A percentile compares a stretch with the other conserved stretches of the same genome.
Conservation (phyloP, 2,888 invertebrate genomes). For the Augiades crinisus region DNA sequence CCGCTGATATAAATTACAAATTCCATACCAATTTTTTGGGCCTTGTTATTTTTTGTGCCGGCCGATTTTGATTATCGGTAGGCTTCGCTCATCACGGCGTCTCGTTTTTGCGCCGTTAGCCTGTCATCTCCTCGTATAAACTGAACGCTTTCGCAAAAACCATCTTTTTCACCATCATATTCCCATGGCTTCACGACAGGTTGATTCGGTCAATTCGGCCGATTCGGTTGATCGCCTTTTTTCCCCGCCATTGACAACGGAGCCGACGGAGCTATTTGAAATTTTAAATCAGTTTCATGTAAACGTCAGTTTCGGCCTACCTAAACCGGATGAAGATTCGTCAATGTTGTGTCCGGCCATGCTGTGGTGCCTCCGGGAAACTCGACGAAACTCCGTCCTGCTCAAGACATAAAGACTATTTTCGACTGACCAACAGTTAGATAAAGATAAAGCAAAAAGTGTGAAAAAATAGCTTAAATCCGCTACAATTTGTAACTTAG, state of each 20-base stretch:
- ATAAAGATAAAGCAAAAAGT: too few species aligned
- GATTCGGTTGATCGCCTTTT: slow-evolving; percentile 39
- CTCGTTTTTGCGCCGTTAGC: slow-evolving; percentile 21
- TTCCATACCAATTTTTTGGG: slow-evolving; percentile 22
- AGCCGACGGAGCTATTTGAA: slow-evolving; percentile 63
- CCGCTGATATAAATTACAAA: slow-evolving; percentile 24
- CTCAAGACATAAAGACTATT: too few species aligned
- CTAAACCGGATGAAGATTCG: slow-evolving; percentile 68
- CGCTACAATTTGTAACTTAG: not conserved
- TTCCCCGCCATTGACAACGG: slow-evolving; percentile 56
- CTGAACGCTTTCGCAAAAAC: slow-evolving; percentile 17
- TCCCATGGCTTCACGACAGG: slow-evolving; percentile 55
- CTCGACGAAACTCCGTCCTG: not conserved
- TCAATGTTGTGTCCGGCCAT: slow-evolving; percentile 60
- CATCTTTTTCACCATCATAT: slow-evolving; percentile 41
- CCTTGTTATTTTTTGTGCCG: slow-evolving; percentile 14
- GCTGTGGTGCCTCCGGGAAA: slow-evolving; percentile 1
- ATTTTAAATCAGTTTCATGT: slow-evolving; percentile 70
- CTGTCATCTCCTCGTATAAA: slow-evolving; percentile 24
- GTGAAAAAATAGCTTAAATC: not conserved
- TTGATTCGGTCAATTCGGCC: slow-evolving; percentile 36
- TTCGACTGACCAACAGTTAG: too few species aligned
- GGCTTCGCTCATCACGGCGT: slow-evolving; percentile 16
- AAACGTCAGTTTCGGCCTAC: slow-evolving; percentile 65
- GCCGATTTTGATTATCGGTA: slow-evolving; percentile 19